A percentile compares a stretch with the other conserved stretches of the same genome.
phyloP scores from a whole-genome alignment of 2,113 vertebrate species.

The Tinamus guttatus region DNA sequence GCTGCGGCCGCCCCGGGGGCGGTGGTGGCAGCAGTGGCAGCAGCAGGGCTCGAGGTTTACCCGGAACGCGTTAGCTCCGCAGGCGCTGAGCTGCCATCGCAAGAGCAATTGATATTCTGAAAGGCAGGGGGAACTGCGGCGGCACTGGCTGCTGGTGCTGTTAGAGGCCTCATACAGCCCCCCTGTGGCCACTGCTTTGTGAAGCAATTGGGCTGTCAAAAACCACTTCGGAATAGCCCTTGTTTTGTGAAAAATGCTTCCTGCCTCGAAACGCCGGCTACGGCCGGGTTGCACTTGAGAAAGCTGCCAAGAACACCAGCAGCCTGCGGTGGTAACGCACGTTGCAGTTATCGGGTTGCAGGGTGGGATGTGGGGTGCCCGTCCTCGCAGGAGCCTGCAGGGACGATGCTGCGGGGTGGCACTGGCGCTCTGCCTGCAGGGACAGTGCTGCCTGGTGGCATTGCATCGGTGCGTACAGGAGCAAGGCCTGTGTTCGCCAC shows the following conservation, averaged over 20 bases:
- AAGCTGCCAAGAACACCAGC: not conserved
- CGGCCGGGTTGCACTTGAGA: not conserved
- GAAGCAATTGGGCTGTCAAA: not conserved
- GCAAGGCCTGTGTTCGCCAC: too few species aligned
- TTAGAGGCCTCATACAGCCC: slow-evolving; percentile 4
- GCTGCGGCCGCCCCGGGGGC: not conserved
- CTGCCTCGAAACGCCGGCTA: not conserved
- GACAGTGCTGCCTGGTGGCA: too few species aligned
- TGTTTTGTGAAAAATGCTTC: not conserved
- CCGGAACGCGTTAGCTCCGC: not conserved
- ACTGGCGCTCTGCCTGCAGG: too few species aligned
- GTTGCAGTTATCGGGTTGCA: too few species aligned
- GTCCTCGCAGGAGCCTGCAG: too few species aligned
- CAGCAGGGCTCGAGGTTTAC: accelerated
- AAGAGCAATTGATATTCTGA: too few species aligned
- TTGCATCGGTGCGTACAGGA: too few species aligned
- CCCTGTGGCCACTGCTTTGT: not conserved
- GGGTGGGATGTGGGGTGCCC: too few species aligned
- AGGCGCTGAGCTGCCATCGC: not conserved
- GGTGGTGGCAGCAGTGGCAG: accelerated
- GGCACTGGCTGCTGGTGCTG: too few species aligned
- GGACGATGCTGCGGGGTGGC: too few species aligned
- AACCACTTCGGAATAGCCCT: not conserved
- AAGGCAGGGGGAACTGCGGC: accelerated
- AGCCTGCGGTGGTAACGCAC: not conserved